Evolutionary conservation across 53 echinoderm and acorn worm species (phyloP).

Genomic region (Holothuria leucospilota): DNA sequence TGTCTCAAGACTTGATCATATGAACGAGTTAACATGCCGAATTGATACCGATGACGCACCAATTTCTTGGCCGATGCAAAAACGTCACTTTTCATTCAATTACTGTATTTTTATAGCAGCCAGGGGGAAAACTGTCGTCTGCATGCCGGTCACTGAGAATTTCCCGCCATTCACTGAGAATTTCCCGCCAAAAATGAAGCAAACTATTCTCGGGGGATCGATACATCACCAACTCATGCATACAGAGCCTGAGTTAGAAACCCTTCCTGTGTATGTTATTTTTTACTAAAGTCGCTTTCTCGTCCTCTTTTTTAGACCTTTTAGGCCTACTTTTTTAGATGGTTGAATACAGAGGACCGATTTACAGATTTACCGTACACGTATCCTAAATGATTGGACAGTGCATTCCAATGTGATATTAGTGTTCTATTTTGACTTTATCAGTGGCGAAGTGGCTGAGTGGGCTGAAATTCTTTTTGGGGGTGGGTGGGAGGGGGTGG

Average conservation of each 20-base stretch:
- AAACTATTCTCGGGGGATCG: conserved; percentile 1
- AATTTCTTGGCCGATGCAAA: conserved; percentile 14
- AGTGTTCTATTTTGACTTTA: no score
- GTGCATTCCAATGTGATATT: no score
- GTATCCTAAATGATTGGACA: not conserved
- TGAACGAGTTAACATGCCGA: no score
- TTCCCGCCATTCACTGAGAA: conserved; percentile 1
- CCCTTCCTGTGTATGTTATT: no score
- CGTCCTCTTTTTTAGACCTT: no score
- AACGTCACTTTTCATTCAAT: conserved; percentile 41
- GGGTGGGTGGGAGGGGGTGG: no score
- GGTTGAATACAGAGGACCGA: not conserved
- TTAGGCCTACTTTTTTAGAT: no score
- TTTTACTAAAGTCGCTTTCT: no score
- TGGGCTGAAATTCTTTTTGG: no score
- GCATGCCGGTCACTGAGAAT: conserved; percentile 26
- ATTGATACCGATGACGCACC: conserved; percentile 9
- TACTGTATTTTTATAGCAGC: conserved; percentile 38
- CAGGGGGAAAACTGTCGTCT: conserved; percentile 25
- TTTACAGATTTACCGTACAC: not conserved
- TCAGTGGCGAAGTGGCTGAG: no score
- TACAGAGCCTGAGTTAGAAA: not conserved
- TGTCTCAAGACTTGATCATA: no score
- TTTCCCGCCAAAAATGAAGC: conserved; percentile 2
- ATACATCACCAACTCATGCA: conserved; percentile 13